Conservation (phyloP, 2,888 invertebrate genomes). For the Erebia aethiops region DNA sequence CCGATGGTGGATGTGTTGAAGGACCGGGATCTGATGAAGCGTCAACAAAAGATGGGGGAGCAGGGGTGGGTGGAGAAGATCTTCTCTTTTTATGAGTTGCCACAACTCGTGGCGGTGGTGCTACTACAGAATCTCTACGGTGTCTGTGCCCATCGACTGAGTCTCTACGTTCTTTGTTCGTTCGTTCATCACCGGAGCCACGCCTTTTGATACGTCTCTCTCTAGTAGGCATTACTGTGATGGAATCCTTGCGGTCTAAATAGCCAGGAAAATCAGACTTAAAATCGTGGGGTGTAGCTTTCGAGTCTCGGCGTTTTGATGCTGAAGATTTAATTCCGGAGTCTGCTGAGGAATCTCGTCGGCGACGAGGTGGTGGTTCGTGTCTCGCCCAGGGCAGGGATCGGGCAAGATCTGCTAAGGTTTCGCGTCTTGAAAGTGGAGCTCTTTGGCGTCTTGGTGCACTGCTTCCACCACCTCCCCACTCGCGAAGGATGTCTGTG, state of each 20-base stretch:
- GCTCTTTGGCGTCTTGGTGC: conserved; percentile 82
- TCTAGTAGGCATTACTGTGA: conserved; percentile 74
- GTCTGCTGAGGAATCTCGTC: conserved; percentile 94
- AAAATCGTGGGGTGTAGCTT: conserved; percentile 85
- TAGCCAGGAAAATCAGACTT: conserved; percentile 87
- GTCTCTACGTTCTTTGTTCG: conserved; percentile 81
- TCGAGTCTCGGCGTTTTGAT: conserved; percentile 88
- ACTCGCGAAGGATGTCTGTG: conserved; percentile 93
- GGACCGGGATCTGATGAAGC: conserved; percentile 87
- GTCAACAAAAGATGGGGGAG: conserved; percentile 80
- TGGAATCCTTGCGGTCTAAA: conserved; percentile 88
- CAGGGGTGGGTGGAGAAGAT: conserved; percentile 70
- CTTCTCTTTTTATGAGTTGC: conserved; percentile 84
- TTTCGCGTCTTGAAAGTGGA: conserved; percentile 92
- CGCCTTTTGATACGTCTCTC: conserved; percentile 79
- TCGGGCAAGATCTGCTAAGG: conserved; percentile 93
- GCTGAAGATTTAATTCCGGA: conserved; percentile 91
- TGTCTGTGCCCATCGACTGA: conserved; percentile 87
- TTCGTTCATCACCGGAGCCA: conserved; percentile 83
- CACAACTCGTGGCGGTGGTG: conserved; percentile 84
- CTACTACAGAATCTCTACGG: conserved; percentile 86
- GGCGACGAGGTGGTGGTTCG: conserved; percentile 85
- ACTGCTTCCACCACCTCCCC: conserved; percentile 88
- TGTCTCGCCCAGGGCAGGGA: conserved; percentile 91
- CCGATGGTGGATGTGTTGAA: conserved; percentile 69